Evolutionary conservation across 37 sponge, comb jelly and placozoan species (phyloP).

Genomic region (Crambe crambe): DNA sequence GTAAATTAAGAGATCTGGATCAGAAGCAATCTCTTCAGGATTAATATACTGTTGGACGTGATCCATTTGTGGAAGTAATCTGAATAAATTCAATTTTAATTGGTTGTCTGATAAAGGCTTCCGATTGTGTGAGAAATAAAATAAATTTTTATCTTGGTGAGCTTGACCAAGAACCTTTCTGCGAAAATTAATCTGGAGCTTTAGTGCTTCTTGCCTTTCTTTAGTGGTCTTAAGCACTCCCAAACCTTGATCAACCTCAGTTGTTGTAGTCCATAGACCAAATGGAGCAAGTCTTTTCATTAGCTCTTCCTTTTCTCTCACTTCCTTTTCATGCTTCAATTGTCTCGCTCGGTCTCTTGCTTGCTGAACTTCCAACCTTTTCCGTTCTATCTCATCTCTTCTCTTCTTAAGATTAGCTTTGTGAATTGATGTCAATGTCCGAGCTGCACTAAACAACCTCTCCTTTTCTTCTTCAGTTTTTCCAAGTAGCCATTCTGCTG

Average conservation of each 20-base stretch:
- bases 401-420: conserved; percentile 1
- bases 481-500: conserved; percentile 17
- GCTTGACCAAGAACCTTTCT: too few relatives aligned
- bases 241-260: conserved; percentile 7
- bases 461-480: conserved; percentile 15
- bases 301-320: conserved; percentile 11
- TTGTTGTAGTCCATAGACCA: conserved; percentile 17
- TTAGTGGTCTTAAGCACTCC: too few relatives aligned
- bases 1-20: too few relatives aligned
- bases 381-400: conserved; percentile 4
- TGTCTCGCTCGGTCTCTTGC: neutral
- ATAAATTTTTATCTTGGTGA: too few relatives aligned
- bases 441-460: conserved; percentile 23
- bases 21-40: too few relatives aligned
- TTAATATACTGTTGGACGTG: too few relatives aligned
- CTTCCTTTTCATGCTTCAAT: neutral
- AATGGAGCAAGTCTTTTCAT: neutral
- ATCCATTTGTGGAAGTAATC: too few relatives aligned
- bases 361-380: neutral
- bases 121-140: too few relatives aligned
- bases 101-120: too few relatives aligned
- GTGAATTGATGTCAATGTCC: neutral
- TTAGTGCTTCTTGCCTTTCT: too few relatives aligned
- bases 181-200: too few relatives aligned
- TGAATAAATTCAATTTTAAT: too few relatives aligned